These are phyloP conservation scores for Phalanger gymnotis DNA, from an alignment of 2,797 vertebrate species.

Conservation along the genomic window DNA sequence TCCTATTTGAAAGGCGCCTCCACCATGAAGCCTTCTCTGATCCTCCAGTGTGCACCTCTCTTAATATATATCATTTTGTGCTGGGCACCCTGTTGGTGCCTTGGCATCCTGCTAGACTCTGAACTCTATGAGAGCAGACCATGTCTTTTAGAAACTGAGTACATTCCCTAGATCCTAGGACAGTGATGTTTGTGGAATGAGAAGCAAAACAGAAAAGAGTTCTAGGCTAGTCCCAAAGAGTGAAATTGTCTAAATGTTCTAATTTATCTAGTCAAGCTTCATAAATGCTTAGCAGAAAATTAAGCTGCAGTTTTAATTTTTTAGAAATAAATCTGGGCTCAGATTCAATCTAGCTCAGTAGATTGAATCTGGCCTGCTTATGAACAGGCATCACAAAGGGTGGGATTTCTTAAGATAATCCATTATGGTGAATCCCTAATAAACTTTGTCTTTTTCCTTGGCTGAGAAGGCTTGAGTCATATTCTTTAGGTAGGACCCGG, in stretches of 20 bases:
- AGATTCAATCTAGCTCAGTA: too few species aligned
- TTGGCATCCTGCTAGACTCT: not conserved
- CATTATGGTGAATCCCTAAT: too few species aligned
- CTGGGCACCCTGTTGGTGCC: not conserved
- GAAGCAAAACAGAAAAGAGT: not conserved
- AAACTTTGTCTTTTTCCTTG: too few species aligned
- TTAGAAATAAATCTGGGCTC: not conserved
- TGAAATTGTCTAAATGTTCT: not conserved
- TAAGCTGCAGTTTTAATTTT: not conserved
- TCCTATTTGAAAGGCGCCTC: not conserved
- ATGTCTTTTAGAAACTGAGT: not conserved
- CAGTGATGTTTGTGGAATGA: not conserved
- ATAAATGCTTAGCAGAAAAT: not conserved
- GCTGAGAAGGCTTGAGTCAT: too few species aligned
- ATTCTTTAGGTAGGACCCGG: too few species aligned
- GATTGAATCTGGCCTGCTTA: too few species aligned
- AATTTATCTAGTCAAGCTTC: not conserved
- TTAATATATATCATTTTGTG: not conserved
- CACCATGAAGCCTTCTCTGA: not conserved
- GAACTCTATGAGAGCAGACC: not conserved
- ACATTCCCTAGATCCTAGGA: not conserved
- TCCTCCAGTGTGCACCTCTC: not conserved
- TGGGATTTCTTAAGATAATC: too few species aligned
- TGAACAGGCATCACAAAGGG: too few species aligned
- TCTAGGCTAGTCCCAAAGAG: not conserved